phyloP scores from a whole-genome alignment of 2,113 vertebrate species.

The Phoxinus phoxinus region DNA sequence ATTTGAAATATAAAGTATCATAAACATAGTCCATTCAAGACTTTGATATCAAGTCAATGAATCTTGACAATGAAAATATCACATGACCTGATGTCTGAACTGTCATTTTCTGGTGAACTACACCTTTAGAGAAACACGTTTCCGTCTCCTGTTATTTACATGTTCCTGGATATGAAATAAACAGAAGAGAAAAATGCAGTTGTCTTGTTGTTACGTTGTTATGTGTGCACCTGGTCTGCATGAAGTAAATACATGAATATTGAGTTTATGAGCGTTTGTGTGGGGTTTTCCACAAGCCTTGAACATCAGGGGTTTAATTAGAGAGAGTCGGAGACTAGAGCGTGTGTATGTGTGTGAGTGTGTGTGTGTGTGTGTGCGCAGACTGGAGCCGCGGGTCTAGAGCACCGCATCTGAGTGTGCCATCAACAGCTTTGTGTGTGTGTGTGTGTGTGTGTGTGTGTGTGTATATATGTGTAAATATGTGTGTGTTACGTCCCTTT shows the following conservation, averaged over 20 bases:
- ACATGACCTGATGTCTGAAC: background rate
- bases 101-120: background rate
- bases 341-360: too few relatives aligned
- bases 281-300: background rate
- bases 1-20: background rate
- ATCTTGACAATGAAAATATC: background rate
- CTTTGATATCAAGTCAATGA: too few relatives aligned
- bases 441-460: too few relatives aligned
- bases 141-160: background rate
- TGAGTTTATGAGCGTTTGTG: background rate
- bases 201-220: background rate
- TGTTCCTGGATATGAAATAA: background rate
- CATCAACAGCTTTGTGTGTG: background rate
- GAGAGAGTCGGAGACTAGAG: background rate
- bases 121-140: background rate
- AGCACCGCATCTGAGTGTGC: background rate
- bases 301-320: constrained; percentile 14
- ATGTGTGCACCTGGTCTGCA: background rate
- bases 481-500: too few relatives aligned
- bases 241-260: background rate
- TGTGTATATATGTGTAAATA: too few relatives aligned
- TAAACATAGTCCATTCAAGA: background rate
- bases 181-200: background rate
- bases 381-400: background rate
- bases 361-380: too few relatives aligned